Conservation (phyloP, 1,140 invertebrate genomes). For the Drosophila tristis region DNA sequence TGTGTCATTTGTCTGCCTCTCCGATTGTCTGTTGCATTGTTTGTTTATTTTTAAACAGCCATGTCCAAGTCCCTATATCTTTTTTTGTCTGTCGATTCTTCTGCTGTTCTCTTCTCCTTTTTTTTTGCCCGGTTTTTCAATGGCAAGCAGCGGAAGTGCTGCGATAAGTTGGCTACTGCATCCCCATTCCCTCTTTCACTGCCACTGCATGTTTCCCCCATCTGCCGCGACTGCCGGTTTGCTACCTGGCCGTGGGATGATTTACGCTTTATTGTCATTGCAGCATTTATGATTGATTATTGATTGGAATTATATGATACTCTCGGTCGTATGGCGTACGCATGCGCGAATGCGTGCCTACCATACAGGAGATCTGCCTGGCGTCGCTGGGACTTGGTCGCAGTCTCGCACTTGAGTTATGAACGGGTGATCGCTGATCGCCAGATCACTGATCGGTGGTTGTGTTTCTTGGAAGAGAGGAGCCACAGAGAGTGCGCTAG, state of each 20-base stretch:
- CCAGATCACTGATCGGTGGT: slow-evolving; percentile 1
- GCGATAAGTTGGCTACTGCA: slow-evolving; percentile 37
- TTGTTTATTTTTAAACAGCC: slow-evolving; percentile 78
- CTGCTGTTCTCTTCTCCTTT: slow-evolving; percentile 23
- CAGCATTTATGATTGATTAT: slow-evolving; percentile 83
- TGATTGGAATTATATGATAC: slow-evolving; percentile 77
- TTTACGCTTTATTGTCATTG: slow-evolving; percentile 82
- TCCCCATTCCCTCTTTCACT: not conserved
- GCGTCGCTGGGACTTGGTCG: slow-evolving; percentile 6
- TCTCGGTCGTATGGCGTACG: slow-evolving; percentile 26
- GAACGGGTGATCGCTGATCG: slow-evolving; percentile 27
- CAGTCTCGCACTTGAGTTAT: slow-evolving; percentile 48
- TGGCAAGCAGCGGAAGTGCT: slow-evolving; percentile 66
- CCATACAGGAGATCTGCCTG: slow-evolving; percentile 44
- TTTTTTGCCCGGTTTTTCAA: slow-evolving; percentile 52
- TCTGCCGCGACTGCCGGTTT: slow-evolving; percentile 1
- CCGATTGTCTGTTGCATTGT: slow-evolving; percentile 59
- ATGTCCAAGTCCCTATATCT: slow-evolving; percentile 44
- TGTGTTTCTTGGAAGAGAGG: slow-evolving; percentile 10
- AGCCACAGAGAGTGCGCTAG: not conserved
- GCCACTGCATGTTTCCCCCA: slow-evolving; percentile 42
- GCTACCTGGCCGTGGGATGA: slow-evolving; percentile 63
- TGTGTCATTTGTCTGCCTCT: slow-evolving; percentile 27
- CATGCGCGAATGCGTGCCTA: slow-evolving; percentile 80
- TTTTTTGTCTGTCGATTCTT: slow-evolving; percentile 9